Conservation (phyloP, 2,113 vertebrate genomes). For the Synchiropus splendidus region DNA sequence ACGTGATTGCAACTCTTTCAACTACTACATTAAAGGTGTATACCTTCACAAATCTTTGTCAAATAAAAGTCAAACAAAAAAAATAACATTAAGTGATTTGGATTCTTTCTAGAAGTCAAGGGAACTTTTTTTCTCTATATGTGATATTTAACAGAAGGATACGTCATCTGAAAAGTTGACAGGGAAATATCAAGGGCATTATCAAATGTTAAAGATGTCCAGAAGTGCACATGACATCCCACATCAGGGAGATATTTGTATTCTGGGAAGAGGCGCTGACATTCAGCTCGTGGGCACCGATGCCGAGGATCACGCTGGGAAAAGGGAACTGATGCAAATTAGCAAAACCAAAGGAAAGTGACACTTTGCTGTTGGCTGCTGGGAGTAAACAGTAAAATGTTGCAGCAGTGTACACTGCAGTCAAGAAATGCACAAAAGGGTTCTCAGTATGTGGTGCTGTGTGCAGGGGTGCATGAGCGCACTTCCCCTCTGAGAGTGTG, state of each 20-base stretch:
- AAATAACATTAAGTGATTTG: too few species aligned
- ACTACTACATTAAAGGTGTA: too few species aligned
- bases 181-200: slow-evolving; percentile 42
- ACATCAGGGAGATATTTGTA: slow-evolving; percentile 53
- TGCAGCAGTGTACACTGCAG: slow-evolving; percentile 29
- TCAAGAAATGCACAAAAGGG: slow-evolving; percentile 38
- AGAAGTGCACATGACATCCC: slow-evolving; percentile 47
- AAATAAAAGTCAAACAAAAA: too few species aligned
- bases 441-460: slow-evolving; percentile 13
- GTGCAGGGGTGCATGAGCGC: slow-evolving; percentile 11
- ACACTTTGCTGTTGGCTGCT: slow-evolving; percentile 54
- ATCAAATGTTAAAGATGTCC: slow-evolving; percentile 56
- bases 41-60: too few species aligned
- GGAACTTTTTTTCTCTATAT: too few species aligned
- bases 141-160: too few species aligned
- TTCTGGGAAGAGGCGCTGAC: slow-evolving; percentile 49
- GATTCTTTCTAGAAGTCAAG: too few species aligned
- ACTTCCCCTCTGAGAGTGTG: slow-evolving; percentile 8
- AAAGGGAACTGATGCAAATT: slow-evolving; percentile 53
- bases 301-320: slow-evolving; percentile 43
- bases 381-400: slow-evolving; percentile 42
- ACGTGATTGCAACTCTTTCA: too few species aligned
- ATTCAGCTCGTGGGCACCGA: slow-evolving; percentile 52
- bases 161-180: slow-evolving; percentile 21
- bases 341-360: slow-evolving; percentile 52